These are phyloP conservation scores for Nephila pilipes DNA, from an alignment of 1,140 invertebrate species.

Conservation along the genomic window DNA sequence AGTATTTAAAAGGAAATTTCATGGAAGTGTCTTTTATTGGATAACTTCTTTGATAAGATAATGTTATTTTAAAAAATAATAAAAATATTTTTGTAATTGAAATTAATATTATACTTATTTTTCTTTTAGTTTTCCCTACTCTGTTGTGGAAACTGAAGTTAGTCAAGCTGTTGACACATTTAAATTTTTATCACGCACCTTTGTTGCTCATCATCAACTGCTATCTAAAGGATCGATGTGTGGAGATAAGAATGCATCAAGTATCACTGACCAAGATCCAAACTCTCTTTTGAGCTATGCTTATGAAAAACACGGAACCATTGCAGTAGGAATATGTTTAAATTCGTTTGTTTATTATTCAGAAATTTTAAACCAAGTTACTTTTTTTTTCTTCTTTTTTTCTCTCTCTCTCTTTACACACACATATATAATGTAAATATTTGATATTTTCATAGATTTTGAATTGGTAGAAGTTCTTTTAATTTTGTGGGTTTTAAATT, in stretches of 20 bases:
- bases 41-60: too few species aligned
- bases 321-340: conserved; percentile 80
- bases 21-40: too few species aligned
- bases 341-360: neutral
- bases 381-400: too few species aligned
- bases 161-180: conserved; percentile 24
- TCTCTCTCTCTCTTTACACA: too few species aligned
- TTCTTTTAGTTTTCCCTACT: conserved; percentile 43
- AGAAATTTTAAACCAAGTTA: neutral
- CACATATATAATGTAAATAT: too few species aligned
- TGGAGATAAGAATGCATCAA: conserved; percentile 27
- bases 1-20: too few species aligned
- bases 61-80: too few species aligned
- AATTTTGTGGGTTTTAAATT: too few species aligned
- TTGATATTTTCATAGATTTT: too few species aligned
- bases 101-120: neutral
- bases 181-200: conserved; percentile 34
- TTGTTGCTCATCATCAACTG: conserved; percentile 44
- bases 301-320: conserved; percentile 80
- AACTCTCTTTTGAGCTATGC: conserved; percentile 81
- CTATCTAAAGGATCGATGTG: conserved; percentile 63
- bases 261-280: neutral
- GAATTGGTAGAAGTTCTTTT: too few species aligned
- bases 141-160: conserved; percentile 15
- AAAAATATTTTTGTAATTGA: neutral